Evolutionary conservation across 2,797 vertebrate genomes (phyloP), one percentile per base, ranked within the genome.

Genomic region (Ataeniobius toweri): DNA sequence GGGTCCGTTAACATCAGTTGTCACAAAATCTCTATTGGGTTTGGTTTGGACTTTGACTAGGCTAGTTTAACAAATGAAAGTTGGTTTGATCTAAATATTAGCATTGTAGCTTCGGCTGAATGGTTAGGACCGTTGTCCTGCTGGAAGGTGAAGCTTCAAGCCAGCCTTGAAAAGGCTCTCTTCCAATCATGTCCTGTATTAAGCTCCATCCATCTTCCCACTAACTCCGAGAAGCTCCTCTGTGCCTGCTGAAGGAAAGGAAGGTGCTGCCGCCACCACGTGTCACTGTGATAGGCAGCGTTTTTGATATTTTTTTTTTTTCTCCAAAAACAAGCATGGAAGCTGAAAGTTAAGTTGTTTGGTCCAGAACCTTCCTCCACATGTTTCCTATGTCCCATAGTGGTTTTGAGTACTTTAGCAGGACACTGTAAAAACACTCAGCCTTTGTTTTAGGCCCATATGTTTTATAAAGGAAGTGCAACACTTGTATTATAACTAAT

Each of bases 401-500:
- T 24, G 67, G 36, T 46, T 39, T 67, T 24, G 36, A 67, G 8
- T 24, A 24, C 22, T 65, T 67, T 67, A 20, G 36, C 63, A 67
- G 63, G 39, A 24, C 24, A 1, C 67, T 69, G 67, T 26, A 26
- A 36, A 46, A 26, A 41, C 63, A 46, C 24, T 69, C 67, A 46
- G 67, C 63, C 20, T 67, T 67, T 41, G 36, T 67, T 41, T 67
- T 22, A 14, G 31, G 63, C 63, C 31, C 8, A 41, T 67, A 46
- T 10, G 16, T 69, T n/a, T 69, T 69, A 69, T 69, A 24, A 46
- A 69, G 67, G 41, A 69, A 69, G 24, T 69, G 67, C 9, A 46
- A 44, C 24, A 6, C 67, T 69, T 69, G 24, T n/a, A 46, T 24
- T 16, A 69, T 44, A 69, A n/a, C 14, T 44, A 46, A 69, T 69